These are phyloP conservation scores for Mellilla xanthometata DNA, from an alignment of 2,888 invertebrate species.

Conservation along the genomic window DNA sequence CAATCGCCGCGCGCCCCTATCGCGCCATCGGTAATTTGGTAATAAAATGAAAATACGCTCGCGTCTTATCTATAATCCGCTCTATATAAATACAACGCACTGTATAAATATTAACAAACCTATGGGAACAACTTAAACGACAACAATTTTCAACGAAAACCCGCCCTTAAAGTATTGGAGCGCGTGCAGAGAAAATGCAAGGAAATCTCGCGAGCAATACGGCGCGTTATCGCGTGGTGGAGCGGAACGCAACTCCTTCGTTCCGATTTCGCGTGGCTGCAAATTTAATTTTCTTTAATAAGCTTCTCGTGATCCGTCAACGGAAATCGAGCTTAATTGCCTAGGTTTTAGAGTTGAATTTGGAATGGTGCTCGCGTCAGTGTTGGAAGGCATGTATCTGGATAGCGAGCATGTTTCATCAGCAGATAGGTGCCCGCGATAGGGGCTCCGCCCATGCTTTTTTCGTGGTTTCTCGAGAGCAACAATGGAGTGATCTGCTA, in stretches of 20 bases:
- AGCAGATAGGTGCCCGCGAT: constrained; percentile 68
- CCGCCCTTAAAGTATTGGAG: constrained; percentile 37
- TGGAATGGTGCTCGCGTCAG: constrained; percentile 37
- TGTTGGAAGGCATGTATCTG: constrained; percentile 75
- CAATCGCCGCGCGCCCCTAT: constrained; percentile 67
- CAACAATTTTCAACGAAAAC: constrained; percentile 32
- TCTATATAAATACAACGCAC: constrained; percentile 72
- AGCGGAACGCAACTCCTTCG: constrained; percentile 50
- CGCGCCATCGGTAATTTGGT: constrained; percentile 82
- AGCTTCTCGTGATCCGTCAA: constrained; percentile 44
- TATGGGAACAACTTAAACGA: constrained; percentile 27
- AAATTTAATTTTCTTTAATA: constrained; percentile 82
- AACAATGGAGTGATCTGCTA: constrained; percentile 81
- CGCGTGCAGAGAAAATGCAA: constrained; percentile 12
- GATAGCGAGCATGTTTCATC: constrained; percentile 76
- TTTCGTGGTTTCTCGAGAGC: constrained; percentile 76
- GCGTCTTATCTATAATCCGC: constrained; percentile 75
- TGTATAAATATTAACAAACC: constrained; percentile 67
- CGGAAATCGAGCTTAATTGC: constrained; percentile 41
- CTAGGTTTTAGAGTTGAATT: constrained; percentile 30
- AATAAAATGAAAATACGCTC: constrained; percentile 83
- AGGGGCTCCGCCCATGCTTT: constrained; percentile 77
- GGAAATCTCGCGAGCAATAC: constrained; percentile 14
- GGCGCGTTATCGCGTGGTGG: constrained; percentile 23
- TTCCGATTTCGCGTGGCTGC: constrained; percentile 73